Evolutionary conservation across 2,113 vertebrate species (phyloP).

Genomic region (Gadus macrocephalus): DNA sequence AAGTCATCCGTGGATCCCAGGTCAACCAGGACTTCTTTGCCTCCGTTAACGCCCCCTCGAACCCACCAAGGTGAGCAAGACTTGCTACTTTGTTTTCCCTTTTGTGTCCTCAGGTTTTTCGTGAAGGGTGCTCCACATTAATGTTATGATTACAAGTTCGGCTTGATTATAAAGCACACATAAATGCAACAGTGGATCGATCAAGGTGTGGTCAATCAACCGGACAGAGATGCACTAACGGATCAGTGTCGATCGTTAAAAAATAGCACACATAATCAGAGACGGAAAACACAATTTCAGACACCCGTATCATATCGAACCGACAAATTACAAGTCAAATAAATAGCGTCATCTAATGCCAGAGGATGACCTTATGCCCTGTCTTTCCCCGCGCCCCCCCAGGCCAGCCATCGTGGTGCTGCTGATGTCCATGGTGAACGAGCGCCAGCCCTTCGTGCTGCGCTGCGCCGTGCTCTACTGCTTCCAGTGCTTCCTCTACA

Average conservation of each 20-base stretch:
- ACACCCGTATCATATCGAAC: neutral
- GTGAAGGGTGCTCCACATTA: no score
- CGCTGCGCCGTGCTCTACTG: conserved; percentile 97
- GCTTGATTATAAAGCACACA: no score
- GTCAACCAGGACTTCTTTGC: conserved; percentile 98
- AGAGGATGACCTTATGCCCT: neutral
- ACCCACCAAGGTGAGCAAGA: conserved; percentile 83
- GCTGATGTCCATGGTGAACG: conserved; percentile 98
- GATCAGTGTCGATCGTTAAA: no score
- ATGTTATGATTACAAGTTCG: no score
- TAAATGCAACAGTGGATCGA: no score
- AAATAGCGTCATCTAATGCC: neutral
- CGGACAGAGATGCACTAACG: no score
- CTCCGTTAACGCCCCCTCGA: conserved; percentile 96
- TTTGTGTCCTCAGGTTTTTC: no score
- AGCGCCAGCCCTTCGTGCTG: conserved; percentile 93
- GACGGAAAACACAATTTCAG: neutral
- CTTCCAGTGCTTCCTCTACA: conserved; percentile 98
- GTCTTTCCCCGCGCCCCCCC: neutral
- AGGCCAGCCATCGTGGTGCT: conserved; percentile 96
- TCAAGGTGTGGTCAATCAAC: no score
- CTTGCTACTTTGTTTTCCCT: neutral
- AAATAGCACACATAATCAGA: no score
- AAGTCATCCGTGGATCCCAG: conserved; percentile 94
- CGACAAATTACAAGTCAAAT: neutral